Evolutionary conservation across 2,797 vertebrate species (phyloP), one percentile per base, ranked within the genome.

Genomic region (Eidolon dupreanum): DNA sequence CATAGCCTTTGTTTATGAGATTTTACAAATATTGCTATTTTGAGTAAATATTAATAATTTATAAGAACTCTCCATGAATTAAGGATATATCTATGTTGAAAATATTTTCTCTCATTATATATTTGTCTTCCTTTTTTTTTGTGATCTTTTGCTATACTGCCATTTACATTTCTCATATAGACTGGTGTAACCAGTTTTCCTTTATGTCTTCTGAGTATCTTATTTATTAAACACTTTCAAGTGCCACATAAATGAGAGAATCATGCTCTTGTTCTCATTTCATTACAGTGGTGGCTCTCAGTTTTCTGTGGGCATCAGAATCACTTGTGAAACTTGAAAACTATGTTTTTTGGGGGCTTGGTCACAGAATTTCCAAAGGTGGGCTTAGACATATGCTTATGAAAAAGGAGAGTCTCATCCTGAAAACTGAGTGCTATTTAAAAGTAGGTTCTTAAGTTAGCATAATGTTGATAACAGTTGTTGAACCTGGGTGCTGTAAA

Each of bases 1-100:
- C 8, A 26, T 26, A 65, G 41, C 31, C 12, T 85, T 91, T 83
- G 17, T 85, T 33, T 61, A 2, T 84, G 22, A 28, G 26, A 49
- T 93, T 95, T 78, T 63, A 82, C 38, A 68, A 55, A 79, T 68
- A 68, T 43, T 74, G 33, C n/a, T 68, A 19, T 74, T 57, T 65
- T 83, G n/a, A 71, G n/a, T 53, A 90, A 90, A 66, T 88, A 65
- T 33, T 41, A 43, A 10, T 65, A 92, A 59, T 73, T 51, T 96
- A 53, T 92, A 75, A 88, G 33, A 65, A 41, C 2, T 49, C 9
- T 41, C 19, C 71, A 11, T 79, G 84, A 94, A 46, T 88, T 65
- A 38, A 75, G 11, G 28, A 17, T 87, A 81, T 70, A 33, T 26
- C 2, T 70, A 28, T 71, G 1, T 63, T 85, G 20, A 75, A 93